These are phyloP conservation scores for Tenthredo livida DNA, from an alignment of 2,888 invertebrate genomes.

Conservation along the genomic window DNA sequence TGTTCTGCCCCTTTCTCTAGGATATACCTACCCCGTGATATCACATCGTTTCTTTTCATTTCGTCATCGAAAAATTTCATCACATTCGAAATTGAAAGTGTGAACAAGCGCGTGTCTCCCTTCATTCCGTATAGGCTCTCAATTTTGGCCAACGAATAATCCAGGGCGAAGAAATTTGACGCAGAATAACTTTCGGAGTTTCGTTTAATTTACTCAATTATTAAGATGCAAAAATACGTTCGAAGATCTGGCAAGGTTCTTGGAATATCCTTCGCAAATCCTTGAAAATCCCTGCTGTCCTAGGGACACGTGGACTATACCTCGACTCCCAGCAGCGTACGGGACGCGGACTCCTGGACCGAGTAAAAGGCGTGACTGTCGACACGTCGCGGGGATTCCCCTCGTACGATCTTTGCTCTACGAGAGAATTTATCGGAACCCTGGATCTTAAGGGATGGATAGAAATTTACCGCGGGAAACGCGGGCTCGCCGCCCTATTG, in stretches of 20 bases:
- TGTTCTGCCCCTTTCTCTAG: background rate
- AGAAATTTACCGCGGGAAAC: slow-evolving; percentile 38
- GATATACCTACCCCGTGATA: background rate
- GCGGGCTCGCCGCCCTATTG: background rate
- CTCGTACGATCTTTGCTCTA: background rate
- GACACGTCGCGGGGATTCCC: slow-evolving; percentile 39
- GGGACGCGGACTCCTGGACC: background rate
- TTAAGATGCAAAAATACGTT: too few species aligned
- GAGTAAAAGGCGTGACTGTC: slow-evolving; percentile 18
- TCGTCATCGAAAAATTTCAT: background rate
- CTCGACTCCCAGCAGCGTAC: background rate
- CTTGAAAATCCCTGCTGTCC: slow-evolving; percentile 63
- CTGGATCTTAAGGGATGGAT: background rate
- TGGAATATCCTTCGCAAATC: slow-evolving; percentile 58
- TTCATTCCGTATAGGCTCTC: too few species aligned
- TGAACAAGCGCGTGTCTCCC: too few species aligned
- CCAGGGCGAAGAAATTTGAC: too few species aligned
- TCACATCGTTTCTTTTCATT: background rate
- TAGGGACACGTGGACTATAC: slow-evolving; percentile 9
- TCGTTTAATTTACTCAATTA: too few species aligned
- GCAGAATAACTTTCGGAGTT: too few species aligned
- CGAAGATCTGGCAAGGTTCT: background rate
- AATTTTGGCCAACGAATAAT: too few species aligned
- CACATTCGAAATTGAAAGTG: background rate
- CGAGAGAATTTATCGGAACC: slow-evolving; percentile 39